These are phyloP conservation scores for Girardinichthys multiradiatus DNA, from an alignment of 2,113 vertebrate species.

Conservation along the genomic window DNA sequence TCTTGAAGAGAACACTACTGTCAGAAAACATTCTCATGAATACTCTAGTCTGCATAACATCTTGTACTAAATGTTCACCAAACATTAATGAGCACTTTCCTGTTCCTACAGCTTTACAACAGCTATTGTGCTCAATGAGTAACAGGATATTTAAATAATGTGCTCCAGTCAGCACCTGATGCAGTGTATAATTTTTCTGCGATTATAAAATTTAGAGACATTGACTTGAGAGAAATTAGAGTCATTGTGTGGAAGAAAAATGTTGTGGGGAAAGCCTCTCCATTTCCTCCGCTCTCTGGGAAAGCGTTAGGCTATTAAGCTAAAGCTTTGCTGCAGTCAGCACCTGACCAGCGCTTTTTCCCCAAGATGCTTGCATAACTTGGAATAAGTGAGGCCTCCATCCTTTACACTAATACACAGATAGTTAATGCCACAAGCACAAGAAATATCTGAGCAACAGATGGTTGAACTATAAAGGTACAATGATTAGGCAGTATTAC, in stretches of 20 bases:
- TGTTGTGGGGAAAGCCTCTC: conserved; percentile 50
- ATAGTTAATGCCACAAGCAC: conserved; percentile 53
- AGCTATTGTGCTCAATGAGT: conserved; percentile 59
- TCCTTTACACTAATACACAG: conserved; percentile 73
- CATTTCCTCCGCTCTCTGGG: conserved; percentile 44
- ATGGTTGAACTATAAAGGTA: conserved; percentile 55
- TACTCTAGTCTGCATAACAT: conserved; percentile 27
- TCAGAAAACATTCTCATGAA: conserved; percentile 29
- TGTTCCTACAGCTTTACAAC: conserved; percentile 60
- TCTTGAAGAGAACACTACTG: conserved; percentile 6
- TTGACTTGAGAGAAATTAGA: conserved; percentile 26
- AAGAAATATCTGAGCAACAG: conserved; percentile 65
- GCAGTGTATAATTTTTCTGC: conserved; percentile 31
- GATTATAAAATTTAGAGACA: conserved; percentile 46
- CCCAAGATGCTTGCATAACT: conserved; percentile 79
- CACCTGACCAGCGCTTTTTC: conserved; percentile 67
- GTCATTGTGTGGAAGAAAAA: conserved; percentile 4
- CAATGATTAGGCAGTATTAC: conserved; percentile 37
- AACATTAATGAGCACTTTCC: conserved; percentile 61
- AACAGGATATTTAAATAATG: conserved; percentile 60
- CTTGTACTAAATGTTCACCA: conserved; percentile 49
- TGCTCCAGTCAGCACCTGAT: conserved; percentile 68
- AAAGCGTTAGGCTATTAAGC: conserved; percentile 47
- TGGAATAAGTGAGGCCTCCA: conserved; percentile 74
- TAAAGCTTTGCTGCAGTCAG: conserved; percentile 58